A percentile compares a stretch with the other conserved stretches of the same genome.
Conservation (phyloP, 2,888 invertebrate genomes). For the Philereme transversata region DNA sequence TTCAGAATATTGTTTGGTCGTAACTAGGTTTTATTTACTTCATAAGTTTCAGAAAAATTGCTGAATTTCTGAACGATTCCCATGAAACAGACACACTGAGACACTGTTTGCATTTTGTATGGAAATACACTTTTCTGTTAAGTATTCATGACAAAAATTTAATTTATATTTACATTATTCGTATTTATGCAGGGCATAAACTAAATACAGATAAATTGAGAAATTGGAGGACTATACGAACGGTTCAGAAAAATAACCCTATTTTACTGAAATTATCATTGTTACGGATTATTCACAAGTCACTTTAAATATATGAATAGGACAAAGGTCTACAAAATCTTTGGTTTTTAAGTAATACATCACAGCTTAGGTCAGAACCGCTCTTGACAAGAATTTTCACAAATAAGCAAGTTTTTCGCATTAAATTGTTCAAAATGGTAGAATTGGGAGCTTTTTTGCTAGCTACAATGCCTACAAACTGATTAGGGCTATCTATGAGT, state of each 20-base stretch:
- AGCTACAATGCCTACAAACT: neutral
- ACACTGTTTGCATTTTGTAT: constrained; percentile 6
- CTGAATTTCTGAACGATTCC: constrained; percentile 5
- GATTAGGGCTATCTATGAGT: constrained; percentile 7
- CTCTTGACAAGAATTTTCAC: neutral
- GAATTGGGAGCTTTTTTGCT: neutral
- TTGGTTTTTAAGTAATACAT: no score
- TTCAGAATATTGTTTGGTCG: constrained; percentile 10
- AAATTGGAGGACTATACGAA: no score
- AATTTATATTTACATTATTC: neutral
- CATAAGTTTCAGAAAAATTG: constrained; percentile 12
- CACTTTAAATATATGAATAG: no score
- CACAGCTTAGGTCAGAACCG: neutral
- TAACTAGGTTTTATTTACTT: constrained; percentile 22
- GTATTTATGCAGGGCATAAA: neutral
- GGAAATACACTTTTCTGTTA: neutral
- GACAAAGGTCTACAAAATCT: no score
- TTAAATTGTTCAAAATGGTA: neutral
- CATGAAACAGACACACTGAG: constrained; percentile 9
- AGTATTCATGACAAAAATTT: neutral
- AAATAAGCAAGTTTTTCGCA: neutral
- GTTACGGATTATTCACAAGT: no score
- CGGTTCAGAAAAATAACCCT: no score
- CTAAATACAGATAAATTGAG: no score
- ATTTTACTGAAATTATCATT: no score